Evolutionary conservation across 2,888 invertebrate species (phyloP).

Genomic region (Panorpa germanica): DNA sequence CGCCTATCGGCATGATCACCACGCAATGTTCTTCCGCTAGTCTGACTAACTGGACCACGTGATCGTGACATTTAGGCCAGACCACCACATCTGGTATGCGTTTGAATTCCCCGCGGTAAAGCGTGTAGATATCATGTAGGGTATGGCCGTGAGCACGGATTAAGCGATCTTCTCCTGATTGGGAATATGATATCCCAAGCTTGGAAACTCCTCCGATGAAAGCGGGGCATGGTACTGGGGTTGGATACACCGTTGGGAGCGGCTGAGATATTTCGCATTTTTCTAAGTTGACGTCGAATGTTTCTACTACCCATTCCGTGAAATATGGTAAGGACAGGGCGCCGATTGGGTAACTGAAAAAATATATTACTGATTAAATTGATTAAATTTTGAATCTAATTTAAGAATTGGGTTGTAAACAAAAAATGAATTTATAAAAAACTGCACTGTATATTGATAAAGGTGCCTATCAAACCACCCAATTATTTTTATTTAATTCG

Average conservation of each 20-base stretch:
- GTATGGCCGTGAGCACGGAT: constrained; percentile 88
- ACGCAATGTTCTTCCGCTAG: constrained; percentile 54
- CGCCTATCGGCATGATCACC: constrained; percentile 85
- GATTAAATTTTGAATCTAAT: constrained; percentile 1
- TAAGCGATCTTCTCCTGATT: constrained; percentile 65
- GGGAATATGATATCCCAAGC: constrained; percentile 37
- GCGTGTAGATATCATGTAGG: constrained; percentile 65
- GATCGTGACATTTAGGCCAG: constrained; percentile 80
- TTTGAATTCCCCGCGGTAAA: constrained; percentile 53
- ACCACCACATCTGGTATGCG: constrained; percentile 86
- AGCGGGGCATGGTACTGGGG: constrained; percentile 37
- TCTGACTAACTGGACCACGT: constrained; percentile 63
- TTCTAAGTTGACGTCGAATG: constrained; percentile 44
- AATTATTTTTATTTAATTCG: no score
- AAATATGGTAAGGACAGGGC: constrained; percentile 57
- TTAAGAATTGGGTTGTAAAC: neutral
- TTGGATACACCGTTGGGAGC: constrained; percentile 42
- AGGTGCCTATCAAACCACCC: constrained; percentile 4
- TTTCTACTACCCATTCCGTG: constrained; percentile 56
- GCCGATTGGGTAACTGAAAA: constrained; percentile 58
- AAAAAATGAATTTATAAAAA: no score
- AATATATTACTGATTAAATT: constrained; percentile 8
- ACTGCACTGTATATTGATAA: no score
- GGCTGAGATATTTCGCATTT: constrained; percentile 26
- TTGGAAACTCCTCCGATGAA: constrained; percentile 36